A percentile compares a stretch with the other conserved stretches of the same genome.
Evolutionary conservation across 2,797 vertebrate species (phyloP).

Genomic region (Selene dorsalis): DNA sequence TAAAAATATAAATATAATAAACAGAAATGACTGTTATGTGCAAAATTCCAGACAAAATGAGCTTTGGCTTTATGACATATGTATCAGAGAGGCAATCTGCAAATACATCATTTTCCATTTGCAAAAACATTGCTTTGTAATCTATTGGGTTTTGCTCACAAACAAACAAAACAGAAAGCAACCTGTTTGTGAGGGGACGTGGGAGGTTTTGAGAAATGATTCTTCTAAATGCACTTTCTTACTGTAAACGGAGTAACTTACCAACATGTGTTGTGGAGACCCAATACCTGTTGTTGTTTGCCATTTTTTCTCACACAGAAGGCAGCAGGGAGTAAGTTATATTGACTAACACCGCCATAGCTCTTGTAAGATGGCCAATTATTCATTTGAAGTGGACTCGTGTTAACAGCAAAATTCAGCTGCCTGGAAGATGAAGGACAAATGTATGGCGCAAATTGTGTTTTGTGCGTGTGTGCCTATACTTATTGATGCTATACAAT

Average conservation of each 20-base stretch:
- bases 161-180: not conserved
- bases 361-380: constrained; percentile 31
- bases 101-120: constrained; percentile 12
- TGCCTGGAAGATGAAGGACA: constrained; percentile 50
- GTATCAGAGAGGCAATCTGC: not conserved
- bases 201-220: constrained; percentile 27
- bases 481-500: not conserved
- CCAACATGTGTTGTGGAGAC: constrained; percentile 15
- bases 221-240: constrained; percentile 9
- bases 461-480: constrained; percentile 8
- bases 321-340: constrained; percentile 33
- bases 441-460: constrained; percentile 43
- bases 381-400: constrained; percentile 37
- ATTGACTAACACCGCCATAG: constrained; percentile 18
- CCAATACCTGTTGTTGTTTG: constrained; percentile 9
- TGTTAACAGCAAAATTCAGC: constrained; percentile 49
- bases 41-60: constrained; percentile 6
- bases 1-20: not conserved
- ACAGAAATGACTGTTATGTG: not conserved
- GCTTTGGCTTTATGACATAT: constrained; percentile 13
- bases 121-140: not conserved
- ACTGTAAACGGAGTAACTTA: constrained; percentile 33
- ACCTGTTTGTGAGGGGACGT: not conserved
- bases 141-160: not conserved
- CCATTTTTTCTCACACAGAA: constrained; percentile 36